Base-by-base conservation (phyloP, 2,888 invertebrate genomes). In the Mimas tiliae region DNA sequence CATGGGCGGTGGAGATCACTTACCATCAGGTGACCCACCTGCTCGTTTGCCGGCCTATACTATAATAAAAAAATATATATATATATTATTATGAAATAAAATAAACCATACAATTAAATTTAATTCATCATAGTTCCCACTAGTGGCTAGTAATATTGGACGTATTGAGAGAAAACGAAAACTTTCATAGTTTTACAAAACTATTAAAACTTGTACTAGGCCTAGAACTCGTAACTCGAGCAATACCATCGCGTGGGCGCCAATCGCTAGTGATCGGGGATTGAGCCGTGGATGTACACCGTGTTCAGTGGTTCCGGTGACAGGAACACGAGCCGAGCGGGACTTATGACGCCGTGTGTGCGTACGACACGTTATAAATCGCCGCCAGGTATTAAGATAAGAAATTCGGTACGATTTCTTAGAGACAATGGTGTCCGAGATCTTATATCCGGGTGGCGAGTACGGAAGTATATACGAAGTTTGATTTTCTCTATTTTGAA, bases 371-470 rank as follows among this genome's bases (percentile, higher is more conserved):
- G 67, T 74, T 68, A 80, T 84, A 84, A 82, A 85, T 81, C 77
- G 78, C 68, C 74, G 45, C n/a, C 62, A 68, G 67, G 75, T 74
- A 83, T 83, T 84, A 80, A 84, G 85, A 84, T 84, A 84, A 84
- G 80, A 27, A 67, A 65, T 58, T 66, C 50, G 62, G 66, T 14
- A 58, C 14, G n/a, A 11, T 52, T 47, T 7, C 38, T 6, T 52
- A 11, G n/a, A 53, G 33, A 16, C 38, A 34, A 52, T 27, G 34
- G 9, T 53, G 34, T 7, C n/a, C 27, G 27, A 27, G 27, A 3
- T 27, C 27, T 27, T 11, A 48, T 50, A 48, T 58, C 48, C 47
- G 14, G 12, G 33, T 12, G 3, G 6, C 12, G 1, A 14, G 12
- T 45, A 14, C 45, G 45, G 45, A 45, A 45, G 38, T 45, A 14